Percentiles rank a stretch among this genome's conserved stretches.
Conservation (phyloP, 2,113 vertebrate genomes). For the Sinocyclocheilus maitianheensis region DNA sequence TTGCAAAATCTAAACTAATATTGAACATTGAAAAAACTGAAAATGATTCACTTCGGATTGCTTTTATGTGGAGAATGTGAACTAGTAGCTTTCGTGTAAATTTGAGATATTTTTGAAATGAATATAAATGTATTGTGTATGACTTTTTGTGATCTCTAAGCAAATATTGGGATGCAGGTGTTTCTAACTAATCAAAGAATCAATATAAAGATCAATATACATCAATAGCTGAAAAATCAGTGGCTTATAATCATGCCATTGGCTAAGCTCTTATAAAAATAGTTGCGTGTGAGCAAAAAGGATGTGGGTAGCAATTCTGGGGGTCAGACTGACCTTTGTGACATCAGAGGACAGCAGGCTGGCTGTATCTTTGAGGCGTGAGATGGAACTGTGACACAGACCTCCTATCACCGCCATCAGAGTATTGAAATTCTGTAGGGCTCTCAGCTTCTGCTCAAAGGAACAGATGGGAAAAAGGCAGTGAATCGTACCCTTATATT, state of each 20-base stretch:
- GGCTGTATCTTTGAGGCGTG: constrained; percentile 88
- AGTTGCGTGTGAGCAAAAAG: background rate
- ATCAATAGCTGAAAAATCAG: background rate
- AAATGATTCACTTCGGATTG: background rate
- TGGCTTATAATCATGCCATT: background rate
- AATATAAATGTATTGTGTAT: background rate
- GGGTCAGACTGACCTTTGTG: constrained; percentile 79
- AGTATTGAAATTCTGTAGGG: constrained; percentile 90
- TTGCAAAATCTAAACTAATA: background rate
- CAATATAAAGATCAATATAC: background rate
- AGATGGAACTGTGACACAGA: constrained; percentile 90
- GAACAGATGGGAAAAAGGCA: background rate
- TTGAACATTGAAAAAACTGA: background rate
- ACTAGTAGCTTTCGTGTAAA: background rate
- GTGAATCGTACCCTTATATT: background rate
- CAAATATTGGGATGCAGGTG: background rate
- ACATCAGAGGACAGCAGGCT: constrained; percentile 83
- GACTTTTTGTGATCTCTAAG: background rate
- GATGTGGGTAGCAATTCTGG: background rate
- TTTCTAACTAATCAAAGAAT: background rate
- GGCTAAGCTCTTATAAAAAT: background rate
- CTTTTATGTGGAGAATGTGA: background rate
- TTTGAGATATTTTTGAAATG: background rate
- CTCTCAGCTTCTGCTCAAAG: constrained; percentile 77
- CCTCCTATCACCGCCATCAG: constrained; percentile 91